A percentile compares a stretch with the other conserved stretches of the same genome.
phyloP scores from a whole-genome alignment of 2,797 vertebrate genomes.

The Otus scops region DNA sequence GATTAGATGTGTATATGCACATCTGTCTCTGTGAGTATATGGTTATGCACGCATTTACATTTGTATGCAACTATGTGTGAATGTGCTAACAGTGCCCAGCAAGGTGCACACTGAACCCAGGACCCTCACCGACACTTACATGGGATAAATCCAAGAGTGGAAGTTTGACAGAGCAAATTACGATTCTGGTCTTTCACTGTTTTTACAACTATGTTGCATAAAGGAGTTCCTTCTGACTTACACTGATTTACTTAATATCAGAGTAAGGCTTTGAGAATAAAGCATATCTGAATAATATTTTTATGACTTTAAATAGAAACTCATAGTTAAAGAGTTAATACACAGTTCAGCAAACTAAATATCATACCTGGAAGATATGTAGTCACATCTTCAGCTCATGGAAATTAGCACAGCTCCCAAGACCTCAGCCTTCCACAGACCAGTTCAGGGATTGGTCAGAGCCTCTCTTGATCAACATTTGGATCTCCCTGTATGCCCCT shows the following conservation, averaged over 20 bases:
- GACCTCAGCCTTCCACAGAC: neutral
- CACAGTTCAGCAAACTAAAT: neutral
- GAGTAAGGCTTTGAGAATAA: neutral
- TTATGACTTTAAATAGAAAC: neutral
- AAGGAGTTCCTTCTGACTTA: neutral
- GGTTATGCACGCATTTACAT: neutral
- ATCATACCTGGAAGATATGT: neutral
- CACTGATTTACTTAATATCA: neutral
- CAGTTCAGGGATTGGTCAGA: neutral
- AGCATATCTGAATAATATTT: neutral
- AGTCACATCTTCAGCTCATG: neutral
- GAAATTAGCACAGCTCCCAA: neutral
- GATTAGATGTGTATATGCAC: neutral
- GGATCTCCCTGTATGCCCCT: neutral
- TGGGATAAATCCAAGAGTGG: neutral
- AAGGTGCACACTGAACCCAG: neutral
- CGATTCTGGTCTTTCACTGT: neutral
- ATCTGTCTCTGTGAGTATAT: neutral
- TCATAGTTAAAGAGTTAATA: neutral
- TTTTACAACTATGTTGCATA: neutral
- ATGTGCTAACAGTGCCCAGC: neutral
- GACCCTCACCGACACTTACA: accelerated
- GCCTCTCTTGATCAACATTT: neutral
- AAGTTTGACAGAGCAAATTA: neutral
- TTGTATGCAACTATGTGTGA: neutral